Percentiles rank a stretch among this genome's conserved stretches.
These are phyloP conservation scores for Eristalis arbustorum DNA, from an alignment of 2,888 invertebrate genomes.

Conservation along the genomic window DNA sequence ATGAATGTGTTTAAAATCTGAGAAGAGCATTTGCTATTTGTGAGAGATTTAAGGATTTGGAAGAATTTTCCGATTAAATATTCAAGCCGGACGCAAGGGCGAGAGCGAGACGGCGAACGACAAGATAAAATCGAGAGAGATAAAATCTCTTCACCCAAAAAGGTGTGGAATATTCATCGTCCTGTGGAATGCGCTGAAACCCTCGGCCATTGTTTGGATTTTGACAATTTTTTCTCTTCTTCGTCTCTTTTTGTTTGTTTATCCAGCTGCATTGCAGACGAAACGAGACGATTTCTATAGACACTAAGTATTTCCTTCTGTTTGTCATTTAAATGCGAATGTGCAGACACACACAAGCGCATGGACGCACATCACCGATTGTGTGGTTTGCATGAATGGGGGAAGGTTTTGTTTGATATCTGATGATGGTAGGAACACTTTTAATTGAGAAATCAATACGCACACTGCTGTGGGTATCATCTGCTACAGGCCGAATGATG, in stretches of 20 bases:
- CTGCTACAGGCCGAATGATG: not conserved
- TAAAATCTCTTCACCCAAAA: slow-evolving; percentile 50
- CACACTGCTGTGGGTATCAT: slow-evolving; percentile 9
- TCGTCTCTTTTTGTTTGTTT: slow-evolving; percentile 61
- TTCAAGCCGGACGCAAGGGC: slow-evolving; percentile 2
- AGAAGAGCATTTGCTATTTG: slow-evolving; percentile 66
- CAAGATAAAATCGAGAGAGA: slow-evolving; percentile 45
- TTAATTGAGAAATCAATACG: slow-evolving; percentile 28
- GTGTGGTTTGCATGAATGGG: slow-evolving; percentile 11
- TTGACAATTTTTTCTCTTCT: slow-evolving; percentile 28
- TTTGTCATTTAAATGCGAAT: slow-evolving; percentile 1
- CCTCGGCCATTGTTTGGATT: slow-evolving; percentile 43
- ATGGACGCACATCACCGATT: not conserved
- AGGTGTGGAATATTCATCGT: slow-evolving; percentile 52
- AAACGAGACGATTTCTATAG: slow-evolving; percentile 12
- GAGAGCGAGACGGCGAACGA: not conserved
- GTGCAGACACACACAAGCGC: not conserved
- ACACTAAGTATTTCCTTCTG: slow-evolving; percentile 20
- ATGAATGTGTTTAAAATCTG: slow-evolving; percentile 60
- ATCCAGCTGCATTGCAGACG: slow-evolving; percentile 71
- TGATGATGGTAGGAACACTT: not conserved
- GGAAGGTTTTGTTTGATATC: not conserved
- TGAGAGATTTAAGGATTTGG: slow-evolving; percentile 58
- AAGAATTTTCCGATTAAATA: slow-evolving; percentile 61
- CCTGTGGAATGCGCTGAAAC: slow-evolving; percentile 52